phyloP scores from a whole-genome alignment of 1,140 invertebrate species.

The Drosophila trapezifrons region DNA sequence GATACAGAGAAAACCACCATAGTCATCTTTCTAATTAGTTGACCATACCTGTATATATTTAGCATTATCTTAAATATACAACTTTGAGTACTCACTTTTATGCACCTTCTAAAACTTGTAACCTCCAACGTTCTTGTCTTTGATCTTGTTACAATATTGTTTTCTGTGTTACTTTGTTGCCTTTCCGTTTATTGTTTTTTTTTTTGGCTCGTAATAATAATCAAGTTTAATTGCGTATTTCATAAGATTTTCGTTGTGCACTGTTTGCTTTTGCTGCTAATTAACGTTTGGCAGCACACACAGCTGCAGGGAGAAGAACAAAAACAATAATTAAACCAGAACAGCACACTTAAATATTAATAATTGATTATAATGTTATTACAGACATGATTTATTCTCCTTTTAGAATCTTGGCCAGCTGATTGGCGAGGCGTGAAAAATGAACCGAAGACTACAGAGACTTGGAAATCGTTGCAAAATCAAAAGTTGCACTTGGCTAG shows the following conservation, averaged over 20 bases:
- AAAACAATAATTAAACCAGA: constrained; percentile 60
- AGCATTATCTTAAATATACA: neutral
- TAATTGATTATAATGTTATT: constrained; percentile 76
- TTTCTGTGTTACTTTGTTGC: constrained; percentile 1
- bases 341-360: constrained; percentile 72
- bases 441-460: constrained; percentile 12
- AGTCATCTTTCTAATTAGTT: too few species aligned
- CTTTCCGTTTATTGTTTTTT: constrained; percentile 10
- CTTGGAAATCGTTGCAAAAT: constrained; percentile 60
- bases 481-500: constrained; percentile 47
- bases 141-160: constrained; percentile 43
- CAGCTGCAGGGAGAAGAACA: constrained; percentile 12
- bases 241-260: constrained; percentile 74
- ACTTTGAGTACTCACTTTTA: neutral
- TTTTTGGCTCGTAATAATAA: constrained; percentile 43
- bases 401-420: constrained; percentile 69
- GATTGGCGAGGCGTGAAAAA: constrained; percentile 66
- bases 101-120: neutral
- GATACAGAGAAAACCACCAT: too few species aligned
- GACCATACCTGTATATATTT: neutral
- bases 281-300: constrained; percentile 50
- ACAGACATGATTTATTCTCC: constrained; percentile 72
- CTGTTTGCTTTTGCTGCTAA: constrained; percentile 77
- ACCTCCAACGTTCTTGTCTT: constrained; percentile 23
- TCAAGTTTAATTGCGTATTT: constrained; percentile 69